Evolutionary conservation across 2,113 vertebrate species (phyloP), one percentile per base, ranked within the genome.

Genomic region (Thamnaconus septentrionalis): DNA sequence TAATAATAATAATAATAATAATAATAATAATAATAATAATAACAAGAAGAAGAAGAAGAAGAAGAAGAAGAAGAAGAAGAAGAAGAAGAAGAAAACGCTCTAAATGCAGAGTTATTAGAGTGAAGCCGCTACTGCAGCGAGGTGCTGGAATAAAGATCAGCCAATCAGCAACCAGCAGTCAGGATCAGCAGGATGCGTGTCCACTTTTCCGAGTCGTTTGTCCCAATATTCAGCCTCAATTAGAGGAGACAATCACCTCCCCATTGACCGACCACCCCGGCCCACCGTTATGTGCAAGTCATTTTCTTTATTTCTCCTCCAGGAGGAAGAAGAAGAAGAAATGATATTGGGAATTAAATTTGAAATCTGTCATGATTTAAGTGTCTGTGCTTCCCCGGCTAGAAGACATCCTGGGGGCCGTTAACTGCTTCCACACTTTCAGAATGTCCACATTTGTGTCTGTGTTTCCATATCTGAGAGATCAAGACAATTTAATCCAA

Each of bases 391-490:
- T 46, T 8, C 45, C 45, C 8, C 5, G 45, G 5, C 8, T 46
- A 46, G 8, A 46, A 46, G 5, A 46, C 5, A 46, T 5, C 45
- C 5, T 50, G 1, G 48, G 4, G n/a, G 56, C 71, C 65, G 81
- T 78, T 75, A 80, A 79, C 63, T 62, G 51, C 9, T 68, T 73
- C 66, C 63, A 62, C 71, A 80, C 72, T 84, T 84, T 86, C 87
- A 89, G 85, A 82, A 84, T 75, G 78, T 71, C 90, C 90, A 90
- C 91, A 90, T 90, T 91, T 87, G 57, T 46, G 73, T 63, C 83
- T 76, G 64, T 44, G 88, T 90, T 91, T 90, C 82, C 86, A 90
- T 88, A 88, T 91, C 86, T 86, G 79, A 89, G 82, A 80, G 76
- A 81, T 85, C 79, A 78, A 77, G 83, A 86, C 81, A 87, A 83